A percentile compares a stretch with the other conserved stretches of the same genome.
Evolutionary conservation across 2,888 invertebrate genomes (phyloP).

Genomic region (Epinotia nisella): DNA sequence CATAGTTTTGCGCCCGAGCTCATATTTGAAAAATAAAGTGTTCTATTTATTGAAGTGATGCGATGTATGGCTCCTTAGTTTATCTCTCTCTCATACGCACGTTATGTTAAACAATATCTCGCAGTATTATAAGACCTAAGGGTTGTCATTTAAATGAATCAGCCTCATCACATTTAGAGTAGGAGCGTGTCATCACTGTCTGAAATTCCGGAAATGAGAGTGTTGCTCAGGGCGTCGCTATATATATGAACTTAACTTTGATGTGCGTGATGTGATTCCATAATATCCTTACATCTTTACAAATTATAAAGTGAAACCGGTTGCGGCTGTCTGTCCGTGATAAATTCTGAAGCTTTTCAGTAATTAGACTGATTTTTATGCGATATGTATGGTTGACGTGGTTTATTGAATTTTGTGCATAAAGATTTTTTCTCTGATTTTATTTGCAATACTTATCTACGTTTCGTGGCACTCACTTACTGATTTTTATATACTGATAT

Average conservation of each 20-base stretch:
- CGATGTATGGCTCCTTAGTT: not conserved
- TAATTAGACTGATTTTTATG: not conserved
- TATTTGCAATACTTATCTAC: not conserved
- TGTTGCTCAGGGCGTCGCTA: not conserved
- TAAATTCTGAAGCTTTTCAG: not conserved
- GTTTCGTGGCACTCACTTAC: no score
- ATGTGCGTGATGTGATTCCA: slow-evolving; percentile 13
- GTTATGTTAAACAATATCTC: not conserved
- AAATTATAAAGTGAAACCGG: not conserved
- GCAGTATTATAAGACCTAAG: not conserved
- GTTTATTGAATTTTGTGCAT: no score
- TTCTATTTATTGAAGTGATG: not conserved
- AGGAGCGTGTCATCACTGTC: slow-evolving; percentile 12
- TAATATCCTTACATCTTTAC: not conserved
- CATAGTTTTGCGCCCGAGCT: no score
- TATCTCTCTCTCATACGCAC: not conserved
- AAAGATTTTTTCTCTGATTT: no score
- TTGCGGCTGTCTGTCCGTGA: not conserved
- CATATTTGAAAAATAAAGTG: no score
- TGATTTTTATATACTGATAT: no score
- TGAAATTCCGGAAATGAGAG: slow-evolving; percentile 28
- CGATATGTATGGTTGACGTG: no score
- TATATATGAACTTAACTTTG: slow-evolving; percentile 3
- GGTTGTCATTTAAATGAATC: slow-evolving; percentile 8
- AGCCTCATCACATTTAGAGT: not conserved